These are phyloP conservation scores for Lingula anatina DNA, from an alignment of 2,888 invertebrate genomes.

Conservation along the genomic window DNA sequence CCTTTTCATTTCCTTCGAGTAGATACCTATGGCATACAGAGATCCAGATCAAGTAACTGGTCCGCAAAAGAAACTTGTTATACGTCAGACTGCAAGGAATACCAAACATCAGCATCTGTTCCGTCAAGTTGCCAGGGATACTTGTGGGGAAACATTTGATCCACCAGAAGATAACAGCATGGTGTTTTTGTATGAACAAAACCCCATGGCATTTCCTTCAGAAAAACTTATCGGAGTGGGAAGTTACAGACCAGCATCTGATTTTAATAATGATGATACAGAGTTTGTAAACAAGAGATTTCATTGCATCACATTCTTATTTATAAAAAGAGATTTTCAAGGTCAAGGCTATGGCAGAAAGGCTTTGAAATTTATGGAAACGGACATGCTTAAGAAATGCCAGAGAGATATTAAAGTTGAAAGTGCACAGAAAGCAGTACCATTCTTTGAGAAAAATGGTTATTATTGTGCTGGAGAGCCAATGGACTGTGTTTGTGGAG, in stretches of 20 bases:
- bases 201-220: neutral
- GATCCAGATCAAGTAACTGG: too few relatives aligned
- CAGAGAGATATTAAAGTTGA: slow-evolving; percentile 22
- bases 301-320: slow-evolving; percentile 23
- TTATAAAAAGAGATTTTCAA: slow-evolving; percentile 22
- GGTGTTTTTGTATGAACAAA: slow-evolving; percentile 16
- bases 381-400: slow-evolving; percentile 8
- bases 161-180: slow-evolving; percentile 22
- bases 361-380: slow-evolving; percentile 13
- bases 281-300: slow-evolving; percentile 18
- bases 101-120: slow-evolving; percentile 16
- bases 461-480: slow-evolving; percentile 16
- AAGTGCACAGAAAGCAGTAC: slow-evolving; percentile 20
- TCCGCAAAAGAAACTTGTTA: too few relatives aligned
- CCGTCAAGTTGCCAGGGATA: slow-evolving; percentile 23
- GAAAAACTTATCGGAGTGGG: slow-evolving; percentile 18
- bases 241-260: slow-evolving; percentile 15
- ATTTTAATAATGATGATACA: slow-evolving; percentile 9
- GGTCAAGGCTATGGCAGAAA: slow-evolving; percentile 16
- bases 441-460: slow-evolving; percentile 23
- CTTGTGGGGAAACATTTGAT: slow-evolving; percentile 22
- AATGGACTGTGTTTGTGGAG: slow-evolving; percentile 16
- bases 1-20: too few relatives aligned
- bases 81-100: too few relatives aligned
- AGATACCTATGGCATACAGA: too few relatives aligned